Conservation (phyloP, 2,888 invertebrate genomes). For the Phaonia tiefii region DNA sequence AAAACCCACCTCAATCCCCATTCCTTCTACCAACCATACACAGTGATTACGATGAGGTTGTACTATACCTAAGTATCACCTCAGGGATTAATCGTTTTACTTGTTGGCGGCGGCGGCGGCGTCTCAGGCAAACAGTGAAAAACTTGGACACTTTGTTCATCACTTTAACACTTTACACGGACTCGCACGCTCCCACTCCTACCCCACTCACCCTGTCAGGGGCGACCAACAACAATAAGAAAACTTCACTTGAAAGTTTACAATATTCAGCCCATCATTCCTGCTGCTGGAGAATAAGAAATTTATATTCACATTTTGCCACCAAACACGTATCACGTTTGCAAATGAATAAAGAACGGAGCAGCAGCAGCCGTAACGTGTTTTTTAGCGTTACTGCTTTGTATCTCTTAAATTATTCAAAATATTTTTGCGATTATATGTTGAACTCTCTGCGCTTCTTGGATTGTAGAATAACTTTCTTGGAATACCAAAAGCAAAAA, state of each 20-base stretch:
- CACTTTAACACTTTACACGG: slow-evolving; percentile 61
- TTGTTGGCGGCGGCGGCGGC: slow-evolving; percentile 22
- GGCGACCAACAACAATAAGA: slow-evolving; percentile 25
- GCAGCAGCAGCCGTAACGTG: slow-evolving; percentile 50
- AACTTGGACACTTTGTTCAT: slow-evolving; percentile 66
- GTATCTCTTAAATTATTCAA: slow-evolving; percentile 66
- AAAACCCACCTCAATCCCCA: not conserved
- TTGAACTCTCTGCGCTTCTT: not conserved
- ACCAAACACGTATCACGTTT: slow-evolving; percentile 60
- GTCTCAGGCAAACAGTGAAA: slow-evolving; percentile 29
- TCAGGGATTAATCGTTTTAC: slow-evolving; percentile 65
- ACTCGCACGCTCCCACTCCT: not conserved
- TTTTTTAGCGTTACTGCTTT: slow-evolving; percentile 66
- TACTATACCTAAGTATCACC: slow-evolving; percentile 53
- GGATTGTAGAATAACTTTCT: no score
- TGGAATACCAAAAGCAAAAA: no score
- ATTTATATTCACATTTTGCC: slow-evolving; percentile 54
- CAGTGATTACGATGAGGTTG: slow-evolving; percentile 63
- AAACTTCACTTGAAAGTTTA: slow-evolving; percentile 41
- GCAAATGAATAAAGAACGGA: slow-evolving; percentile 58
- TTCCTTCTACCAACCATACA: slow-evolving; percentile 23
- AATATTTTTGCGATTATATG: slow-evolving; percentile 60
- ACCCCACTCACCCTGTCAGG: not conserved
- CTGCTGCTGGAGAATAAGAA: slow-evolving; percentile 44
- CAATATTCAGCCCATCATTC: slow-evolving; percentile 29